A percentile compares a stretch with the other conserved stretches of the same genome.
Evolutionary conservation across 53 echinoderm and acorn worm genomes (phyloP).

Genomic region (Hippasteria phrygiana): DNA sequence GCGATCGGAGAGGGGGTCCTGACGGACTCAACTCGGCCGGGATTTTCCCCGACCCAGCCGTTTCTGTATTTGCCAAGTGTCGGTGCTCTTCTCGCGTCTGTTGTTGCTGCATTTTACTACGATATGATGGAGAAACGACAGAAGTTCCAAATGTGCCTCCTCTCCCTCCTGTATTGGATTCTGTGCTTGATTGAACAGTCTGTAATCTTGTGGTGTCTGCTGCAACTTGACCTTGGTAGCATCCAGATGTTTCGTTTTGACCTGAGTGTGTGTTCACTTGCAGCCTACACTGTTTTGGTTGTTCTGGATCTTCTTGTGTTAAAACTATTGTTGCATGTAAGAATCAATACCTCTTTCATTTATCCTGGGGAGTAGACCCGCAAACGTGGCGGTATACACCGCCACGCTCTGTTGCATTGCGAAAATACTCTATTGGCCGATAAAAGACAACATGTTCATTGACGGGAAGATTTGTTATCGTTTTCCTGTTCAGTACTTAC

Average conservation of each 20-base stretch:
- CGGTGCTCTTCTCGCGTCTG: constrained; percentile 41
- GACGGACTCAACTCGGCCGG: constrained; percentile 54
- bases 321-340: constrained; percentile 4
- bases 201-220: constrained; percentile 1
- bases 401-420: neutral
- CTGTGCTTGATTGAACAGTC: constrained; percentile 15
- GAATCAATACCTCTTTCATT: no score
- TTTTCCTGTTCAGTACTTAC: no score
- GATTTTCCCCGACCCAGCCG: constrained; percentile 46
- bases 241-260: constrained; percentile 13
- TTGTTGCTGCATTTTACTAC: constrained; percentile 48
- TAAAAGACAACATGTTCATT: no score
- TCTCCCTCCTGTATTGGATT: constrained; percentile 32
- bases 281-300: neutral
- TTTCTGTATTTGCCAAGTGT: constrained; percentile 58
- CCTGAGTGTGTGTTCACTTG: constrained; percentile 1
- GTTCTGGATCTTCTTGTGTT: constrained; percentile 39
- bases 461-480: no score
- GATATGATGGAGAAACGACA: constrained; percentile 47
- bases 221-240: neutral
- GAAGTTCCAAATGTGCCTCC: constrained; percentile 8
- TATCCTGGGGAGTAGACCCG: no score
- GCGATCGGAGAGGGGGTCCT: constrained; percentile 59
- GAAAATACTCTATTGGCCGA: no score
- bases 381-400: no score